Evolutionary conservation across 2,888 invertebrate species (phyloP), one percentile per base, ranked within the genome.

Genomic region (Tridacna crocea): DNA sequence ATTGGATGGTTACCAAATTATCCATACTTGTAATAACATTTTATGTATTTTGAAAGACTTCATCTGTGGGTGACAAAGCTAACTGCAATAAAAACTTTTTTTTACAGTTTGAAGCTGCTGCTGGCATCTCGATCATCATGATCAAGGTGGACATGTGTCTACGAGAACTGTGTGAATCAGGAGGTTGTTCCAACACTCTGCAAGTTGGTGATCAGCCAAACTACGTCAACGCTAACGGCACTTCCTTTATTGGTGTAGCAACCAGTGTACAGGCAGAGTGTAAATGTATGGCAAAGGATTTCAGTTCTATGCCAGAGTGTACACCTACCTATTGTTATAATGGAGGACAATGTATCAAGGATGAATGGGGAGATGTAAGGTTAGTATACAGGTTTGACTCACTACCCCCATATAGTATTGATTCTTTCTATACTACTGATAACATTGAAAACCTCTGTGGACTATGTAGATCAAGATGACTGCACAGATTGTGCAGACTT

Each of bases 201-300:
- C 97, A 98, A 26, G 88, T 93, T 24, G 91, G 91, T 82, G 61
- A 90, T 26, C 76, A 84, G 46, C 94, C 94, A 12, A 89, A 90
- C 92, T 97, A 99, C 96, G 98, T 99, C 4, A 99, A 99, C 95
- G 97, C 99, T 22, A 99, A 99, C 94, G 98, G 97, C 94, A 99
- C 99, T 0, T 97, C 99, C 0, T 95, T 99, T 84, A 99, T 99
- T 51, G 99, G 99, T 17, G 98, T 99, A 0, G 96, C 98, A 79
- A 98, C 99, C 0, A 98, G 98, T 94, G 97, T 98, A 0, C 95
- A 98, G 87, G 97, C 98, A 0, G 97, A 98, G 93, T 99, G 91
- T 75, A 88, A 87, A 10, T 92, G 92, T 88, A 82, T 83, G 46
- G 91, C 91, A 0, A 84, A 84, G 22, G 80, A 98, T 94, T 99